Conservation (phyloP, 2,797 vertebrate genomes). For the Pygocentrus nattereri region DNA sequence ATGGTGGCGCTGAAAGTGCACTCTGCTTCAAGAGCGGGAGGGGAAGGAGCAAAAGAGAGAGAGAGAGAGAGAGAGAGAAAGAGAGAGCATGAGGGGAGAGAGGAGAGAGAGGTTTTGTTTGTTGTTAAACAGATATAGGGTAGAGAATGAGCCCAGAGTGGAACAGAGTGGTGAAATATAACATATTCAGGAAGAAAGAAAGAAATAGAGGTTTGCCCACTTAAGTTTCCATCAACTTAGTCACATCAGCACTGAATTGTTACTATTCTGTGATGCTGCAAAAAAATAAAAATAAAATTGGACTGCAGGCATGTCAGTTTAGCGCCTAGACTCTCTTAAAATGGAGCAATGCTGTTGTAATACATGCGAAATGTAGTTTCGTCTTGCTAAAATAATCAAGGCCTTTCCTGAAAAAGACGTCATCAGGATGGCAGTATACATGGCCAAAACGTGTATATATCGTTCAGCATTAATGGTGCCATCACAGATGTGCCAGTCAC, state of each 20-base stretch:
- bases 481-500: no score
- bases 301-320: no score
- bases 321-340: no score
- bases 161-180: background rate
- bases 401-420: no score
- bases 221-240: constrained; percentile 54
- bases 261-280: constrained; percentile 51
- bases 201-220: constrained; percentile 72
- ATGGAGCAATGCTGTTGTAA: no score
- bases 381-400: no score
- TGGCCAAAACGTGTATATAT: no score
- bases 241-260: constrained; percentile 72
- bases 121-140: constrained; percentile 5
- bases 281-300: no score
- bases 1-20: constrained; percentile 78
- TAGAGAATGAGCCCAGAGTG: background rate
- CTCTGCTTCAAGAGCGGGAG: constrained; percentile 50
- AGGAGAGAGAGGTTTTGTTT: constrained; percentile 12
- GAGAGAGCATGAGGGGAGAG: constrained; percentile 37
- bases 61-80: constrained; percentile 49
- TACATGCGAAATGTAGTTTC: no score
- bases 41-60: constrained; percentile 66
- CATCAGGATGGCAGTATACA: no score
- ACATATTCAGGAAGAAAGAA: constrained; percentile 24
- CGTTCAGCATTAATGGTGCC: no score